Conservation (phyloP, 1,140 invertebrate species). For the Armadillidium nasatum region DNA sequence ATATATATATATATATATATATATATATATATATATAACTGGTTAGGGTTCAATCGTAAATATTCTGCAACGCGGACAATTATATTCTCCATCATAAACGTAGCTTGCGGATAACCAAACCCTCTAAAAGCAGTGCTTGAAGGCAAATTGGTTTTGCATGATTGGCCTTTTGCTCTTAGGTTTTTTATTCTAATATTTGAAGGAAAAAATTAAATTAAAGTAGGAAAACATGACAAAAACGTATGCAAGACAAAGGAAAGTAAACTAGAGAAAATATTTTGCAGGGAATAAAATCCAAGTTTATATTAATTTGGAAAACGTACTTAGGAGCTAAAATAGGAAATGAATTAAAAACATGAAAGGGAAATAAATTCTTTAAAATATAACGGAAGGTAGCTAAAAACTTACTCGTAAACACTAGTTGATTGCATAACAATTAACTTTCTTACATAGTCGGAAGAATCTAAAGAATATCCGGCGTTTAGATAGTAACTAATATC, state of each 20-base stretch:
- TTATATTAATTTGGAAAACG: too few relatives aligned
- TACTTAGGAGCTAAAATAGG: neutral
- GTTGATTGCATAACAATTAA: constrained; percentile 59
- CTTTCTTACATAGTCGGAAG: constrained; percentile 70
- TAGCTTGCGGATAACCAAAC: constrained; percentile 85
- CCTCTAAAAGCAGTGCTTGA: constrained; percentile 87
- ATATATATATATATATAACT: too few relatives aligned
- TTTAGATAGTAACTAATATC: constrained; percentile 74
- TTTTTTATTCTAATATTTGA: neutral
- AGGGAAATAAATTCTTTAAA: neutral
- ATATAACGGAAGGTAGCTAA: neutral
- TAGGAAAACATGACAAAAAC: too few relatives aligned
- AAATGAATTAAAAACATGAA: neutral
- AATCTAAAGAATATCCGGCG: constrained; percentile 73
- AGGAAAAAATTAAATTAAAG: neutral
- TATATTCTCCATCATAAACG: constrained; percentile 75
- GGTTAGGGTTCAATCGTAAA: constrained; percentile 47
- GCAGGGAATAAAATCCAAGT: too few relatives aligned
- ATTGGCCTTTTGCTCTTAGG: constrained; percentile 56
- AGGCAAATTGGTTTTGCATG: constrained; percentile 77
- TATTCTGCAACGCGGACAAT: constrained; percentile 69
- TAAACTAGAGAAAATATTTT: too few relatives aligned
- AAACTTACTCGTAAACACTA: constrained; percentile 24
- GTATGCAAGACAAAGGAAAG: too few relatives aligned
- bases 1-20: too few relatives aligned